Conservation (phyloP, 2,113 vertebrate genomes). For the Aspiorhynchus laticeps region DNA sequence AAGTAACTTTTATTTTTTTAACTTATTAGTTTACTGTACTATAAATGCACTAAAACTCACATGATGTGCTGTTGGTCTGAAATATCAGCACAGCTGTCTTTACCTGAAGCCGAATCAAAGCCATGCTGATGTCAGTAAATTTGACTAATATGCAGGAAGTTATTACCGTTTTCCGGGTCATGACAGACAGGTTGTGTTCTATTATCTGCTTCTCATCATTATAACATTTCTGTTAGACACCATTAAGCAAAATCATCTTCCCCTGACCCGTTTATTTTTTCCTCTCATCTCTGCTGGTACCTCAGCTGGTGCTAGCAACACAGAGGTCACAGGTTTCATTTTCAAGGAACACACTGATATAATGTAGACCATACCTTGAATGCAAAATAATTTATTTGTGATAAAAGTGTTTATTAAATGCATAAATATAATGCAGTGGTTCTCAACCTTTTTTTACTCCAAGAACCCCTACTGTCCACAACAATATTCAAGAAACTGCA, state of each 20-base stretch:
- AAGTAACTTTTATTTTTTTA: too few species aligned
- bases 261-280: not conserved
- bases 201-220: not conserved
- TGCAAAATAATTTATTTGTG: not conserved
- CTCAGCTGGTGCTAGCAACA: not conserved
- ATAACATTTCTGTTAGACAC: not conserved
- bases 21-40: not conserved
- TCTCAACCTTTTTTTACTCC: not conserved
- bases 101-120: not conserved
- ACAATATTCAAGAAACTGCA: not conserved
- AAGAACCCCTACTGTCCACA: not conserved
- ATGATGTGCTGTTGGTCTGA: not conserved
- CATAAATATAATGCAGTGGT: not conserved
- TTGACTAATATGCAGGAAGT: not conserved
- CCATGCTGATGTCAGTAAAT: not conserved
- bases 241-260: not conserved
- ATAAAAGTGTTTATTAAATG: not conserved
- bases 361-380: not conserved
- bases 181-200: not conserved
- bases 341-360: not conserved
- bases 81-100: not conserved
- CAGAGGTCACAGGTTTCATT: not conserved
- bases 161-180: not conserved
- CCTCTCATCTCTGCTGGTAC: not conserved
- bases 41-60: not conserved